phyloP scores from a whole-genome alignment of 2,113 vertebrate species.

The Takifugu bimaculatus region DNA sequence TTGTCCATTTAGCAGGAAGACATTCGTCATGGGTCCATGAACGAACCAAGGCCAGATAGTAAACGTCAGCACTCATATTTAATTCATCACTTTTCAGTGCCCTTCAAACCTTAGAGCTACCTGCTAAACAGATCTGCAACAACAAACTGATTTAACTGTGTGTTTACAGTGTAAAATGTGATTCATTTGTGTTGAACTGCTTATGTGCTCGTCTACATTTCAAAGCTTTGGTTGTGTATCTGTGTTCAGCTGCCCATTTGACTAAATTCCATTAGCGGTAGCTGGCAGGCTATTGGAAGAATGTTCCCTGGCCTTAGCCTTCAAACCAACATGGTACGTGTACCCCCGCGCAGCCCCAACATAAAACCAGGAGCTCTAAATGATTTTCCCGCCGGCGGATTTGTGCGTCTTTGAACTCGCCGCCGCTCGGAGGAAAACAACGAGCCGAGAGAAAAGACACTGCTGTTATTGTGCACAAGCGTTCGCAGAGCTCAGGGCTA shows the following conservation, averaged over 20 bases:
- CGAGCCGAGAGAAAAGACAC: background rate
- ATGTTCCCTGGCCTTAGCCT: constrained; percentile 72
- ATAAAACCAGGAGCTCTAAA: constrained; percentile 69
- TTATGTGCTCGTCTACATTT: constrained; percentile 8
- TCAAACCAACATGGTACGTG: constrained; percentile 67
- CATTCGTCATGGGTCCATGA: too few species aligned
- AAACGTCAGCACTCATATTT: too few species aligned
- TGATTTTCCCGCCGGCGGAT: constrained; percentile 67
- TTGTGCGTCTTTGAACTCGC: constrained; percentile 70
- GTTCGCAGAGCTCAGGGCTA: too few species aligned
- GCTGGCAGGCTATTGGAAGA: constrained; percentile 73
- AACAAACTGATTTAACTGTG: too few species aligned
- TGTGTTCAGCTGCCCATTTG: constrained; percentile 54
- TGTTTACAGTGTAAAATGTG: too few species aligned
- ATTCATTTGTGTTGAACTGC: too few species aligned
- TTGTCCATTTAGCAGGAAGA: too few species aligned
- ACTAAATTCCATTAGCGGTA: constrained; percentile 72
- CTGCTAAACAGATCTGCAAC: too few species aligned
- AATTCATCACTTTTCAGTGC: too few species aligned
- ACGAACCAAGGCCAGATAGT: too few species aligned
- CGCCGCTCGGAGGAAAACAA: constrained; percentile 45
- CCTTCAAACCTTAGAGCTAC: too few species aligned
- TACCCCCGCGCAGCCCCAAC: constrained; percentile 68
- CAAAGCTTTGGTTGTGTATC: constrained; percentile 46
- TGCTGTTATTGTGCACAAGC: too few species aligned